These are phyloP conservation scores for Callipepla squamata DNA, from an alignment of 2,113 vertebrate genomes.

Conservation along the genomic window DNA sequence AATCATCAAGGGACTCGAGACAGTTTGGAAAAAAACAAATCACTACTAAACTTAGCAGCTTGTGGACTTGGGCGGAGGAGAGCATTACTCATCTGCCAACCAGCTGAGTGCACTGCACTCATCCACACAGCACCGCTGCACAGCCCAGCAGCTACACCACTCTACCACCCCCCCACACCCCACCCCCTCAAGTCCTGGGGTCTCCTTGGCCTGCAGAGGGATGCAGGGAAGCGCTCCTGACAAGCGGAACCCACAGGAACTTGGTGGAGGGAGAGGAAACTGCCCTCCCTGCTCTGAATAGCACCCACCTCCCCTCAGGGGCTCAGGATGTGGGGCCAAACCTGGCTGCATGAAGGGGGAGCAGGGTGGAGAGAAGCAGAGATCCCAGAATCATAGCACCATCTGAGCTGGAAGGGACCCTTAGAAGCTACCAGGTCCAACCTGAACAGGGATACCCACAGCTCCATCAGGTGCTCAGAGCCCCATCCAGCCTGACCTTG, in stretches of 20 bases:
- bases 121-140: not conserved
- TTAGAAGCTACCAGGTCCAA: no score
- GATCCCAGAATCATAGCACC: not conserved
- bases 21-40: constrained; percentile 35
- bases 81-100: constrained; percentile 27
- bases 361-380: not conserved
- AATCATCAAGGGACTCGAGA: constrained; percentile 8
- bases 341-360: not conserved
- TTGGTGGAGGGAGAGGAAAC: not conserved
- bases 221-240: not conserved
- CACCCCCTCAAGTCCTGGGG: not conserved
- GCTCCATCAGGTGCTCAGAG: no score
- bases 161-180: no score
- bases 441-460: no score
- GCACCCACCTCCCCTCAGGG: accelerated
- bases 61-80: not conserved
- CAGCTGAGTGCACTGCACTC: not conserved
- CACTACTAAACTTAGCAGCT: constrained; percentile 65
- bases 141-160: not conserved
- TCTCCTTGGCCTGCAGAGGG: not conserved
- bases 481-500: no score
- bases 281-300: accelerated
- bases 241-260: not conserved
- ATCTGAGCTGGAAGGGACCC: no score
- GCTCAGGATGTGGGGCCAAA: not conserved